Conservation (phyloP, 2,113 vertebrate species). For the Mus pahari region DNA sequence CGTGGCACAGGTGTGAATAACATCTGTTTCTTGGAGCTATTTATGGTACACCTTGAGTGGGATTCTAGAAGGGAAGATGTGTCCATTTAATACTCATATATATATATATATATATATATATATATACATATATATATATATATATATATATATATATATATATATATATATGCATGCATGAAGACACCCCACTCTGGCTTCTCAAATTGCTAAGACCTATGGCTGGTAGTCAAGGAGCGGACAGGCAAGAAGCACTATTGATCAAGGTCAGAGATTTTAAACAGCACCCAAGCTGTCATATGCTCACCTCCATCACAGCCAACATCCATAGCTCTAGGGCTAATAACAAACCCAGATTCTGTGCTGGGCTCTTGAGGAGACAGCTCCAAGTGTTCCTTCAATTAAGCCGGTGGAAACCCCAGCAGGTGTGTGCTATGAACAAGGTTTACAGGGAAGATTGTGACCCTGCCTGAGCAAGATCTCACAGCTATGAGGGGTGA, state of each 20-base stretch:
- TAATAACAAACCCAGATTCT: not conserved
- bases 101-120: no score
- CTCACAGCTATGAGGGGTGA: not conserved
- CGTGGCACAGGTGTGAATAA: not conserved
- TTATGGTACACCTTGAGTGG: not conserved
- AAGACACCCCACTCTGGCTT: not conserved
- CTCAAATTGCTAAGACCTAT: not conserved
- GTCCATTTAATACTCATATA: not conserved
- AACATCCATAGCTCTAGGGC: fast-evolving
- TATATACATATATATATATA: no score
- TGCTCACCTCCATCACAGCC: fast-evolving
- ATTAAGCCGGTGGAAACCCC: not conserved
- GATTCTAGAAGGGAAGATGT: not conserved
- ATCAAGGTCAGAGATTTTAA: not conserved
- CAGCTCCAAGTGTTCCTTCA: not conserved
- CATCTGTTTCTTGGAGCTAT: not conserved
- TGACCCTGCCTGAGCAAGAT: not conserved
- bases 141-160: not conserved
- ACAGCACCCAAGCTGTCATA: not conserved
- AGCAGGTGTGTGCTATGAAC: not conserved
- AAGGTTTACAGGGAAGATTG: not conserved
- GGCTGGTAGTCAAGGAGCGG: not conserved
- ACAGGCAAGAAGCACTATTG: not conserved
- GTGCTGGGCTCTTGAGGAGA: not conserved
- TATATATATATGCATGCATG: not conserved